phyloP scores from a whole-genome alignment of 2,797 vertebrate species.

The Coregonus ussuriensis region DNA sequence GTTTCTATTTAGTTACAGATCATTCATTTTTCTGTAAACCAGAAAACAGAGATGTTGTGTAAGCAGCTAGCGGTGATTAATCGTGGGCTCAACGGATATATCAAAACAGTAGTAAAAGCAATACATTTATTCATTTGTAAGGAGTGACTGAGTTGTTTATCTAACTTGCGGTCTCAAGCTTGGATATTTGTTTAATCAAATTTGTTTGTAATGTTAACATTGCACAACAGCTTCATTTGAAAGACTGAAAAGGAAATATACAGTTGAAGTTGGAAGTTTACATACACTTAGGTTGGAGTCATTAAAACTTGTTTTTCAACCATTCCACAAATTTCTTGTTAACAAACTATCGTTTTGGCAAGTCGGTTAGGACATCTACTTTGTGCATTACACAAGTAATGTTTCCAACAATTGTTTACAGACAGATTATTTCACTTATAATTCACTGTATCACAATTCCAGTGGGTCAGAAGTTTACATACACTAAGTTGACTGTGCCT shows the following conservation, averaged over 20 bases:
- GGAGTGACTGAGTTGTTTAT: slow-evolving; percentile 63
- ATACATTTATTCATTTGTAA: slow-evolving; percentile 57
- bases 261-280: too few relatives aligned
- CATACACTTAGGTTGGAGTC: too few relatives aligned
- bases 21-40: slow-evolving; percentile 20
- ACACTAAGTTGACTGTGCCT: too few relatives aligned
- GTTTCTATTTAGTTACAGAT: background rate
- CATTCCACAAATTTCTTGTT: too few relatives aligned
- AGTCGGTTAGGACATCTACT: too few relatives aligned
- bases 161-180: slow-evolving; percentile 46
- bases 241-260: background rate
- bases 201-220: slow-evolving; percentile 62
- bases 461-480: too few relatives aligned
- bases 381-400: too few relatives aligned
- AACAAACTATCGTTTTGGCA: too few relatives aligned
- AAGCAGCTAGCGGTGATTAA: slow-evolving; percentile 54
- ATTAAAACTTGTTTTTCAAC: too few relatives aligned
- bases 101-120: slow-evolving; percentile 68
- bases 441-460: too few relatives aligned
- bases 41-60: slow-evolving; percentile 46
- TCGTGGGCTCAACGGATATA: slow-evolving; percentile 56
- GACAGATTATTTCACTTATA: too few relatives aligned
- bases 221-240: slow-evolving; percentile 49
- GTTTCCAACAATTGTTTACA: too few relatives aligned
- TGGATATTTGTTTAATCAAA: slow-evolving; percentile 58